Conservation (phyloP, 1,140 invertebrate genomes). For the Lepidostoma basale region DNA sequence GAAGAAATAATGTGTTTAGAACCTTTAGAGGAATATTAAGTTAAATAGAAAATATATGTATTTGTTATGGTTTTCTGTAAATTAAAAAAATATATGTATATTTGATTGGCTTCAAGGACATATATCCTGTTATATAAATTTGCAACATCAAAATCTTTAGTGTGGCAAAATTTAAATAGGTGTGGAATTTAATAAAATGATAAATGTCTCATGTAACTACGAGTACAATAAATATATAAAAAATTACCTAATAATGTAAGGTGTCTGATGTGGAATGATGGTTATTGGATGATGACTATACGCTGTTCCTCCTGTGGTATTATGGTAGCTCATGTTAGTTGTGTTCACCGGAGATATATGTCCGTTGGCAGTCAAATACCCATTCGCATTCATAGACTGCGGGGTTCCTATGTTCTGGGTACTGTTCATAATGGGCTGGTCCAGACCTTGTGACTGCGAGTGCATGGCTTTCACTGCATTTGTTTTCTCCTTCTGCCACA, state of each 20-base stretch:
- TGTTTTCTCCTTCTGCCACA: constrained; percentile 89
- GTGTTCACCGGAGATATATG: constrained; percentile 52
- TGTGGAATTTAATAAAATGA: no score
- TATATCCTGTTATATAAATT: neutral
- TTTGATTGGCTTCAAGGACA: neutral
- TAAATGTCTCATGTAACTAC: no score
- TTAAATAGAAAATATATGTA: no score
- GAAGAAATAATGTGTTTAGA: no score
- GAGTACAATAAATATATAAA: neutral
- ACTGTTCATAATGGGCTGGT: constrained; percentile 40
- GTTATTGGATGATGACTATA: constrained; percentile 55
- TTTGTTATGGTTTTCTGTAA: no score
- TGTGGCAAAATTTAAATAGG: no score
- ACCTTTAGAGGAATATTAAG: no score
- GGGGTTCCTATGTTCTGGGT: constrained; percentile 40
- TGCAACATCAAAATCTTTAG: no score
- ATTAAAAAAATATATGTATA: neutral
- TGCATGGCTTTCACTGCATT: constrained; percentile 59
- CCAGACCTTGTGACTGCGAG: constrained; percentile 48
- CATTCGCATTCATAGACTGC: constrained; percentile 47
- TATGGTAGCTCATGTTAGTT: constrained; percentile 58
- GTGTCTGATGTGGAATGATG: constrained; percentile 54
- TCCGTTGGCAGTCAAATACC: constrained; percentile 54
- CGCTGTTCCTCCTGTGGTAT: constrained; percentile 51
- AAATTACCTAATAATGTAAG: constrained; percentile 60